A percentile compares a stretch with the other conserved stretches of the same genome.
phyloP scores from a whole-genome alignment of 92 coral and sea anemone genomes.

The Bergia sp. region DNA sequence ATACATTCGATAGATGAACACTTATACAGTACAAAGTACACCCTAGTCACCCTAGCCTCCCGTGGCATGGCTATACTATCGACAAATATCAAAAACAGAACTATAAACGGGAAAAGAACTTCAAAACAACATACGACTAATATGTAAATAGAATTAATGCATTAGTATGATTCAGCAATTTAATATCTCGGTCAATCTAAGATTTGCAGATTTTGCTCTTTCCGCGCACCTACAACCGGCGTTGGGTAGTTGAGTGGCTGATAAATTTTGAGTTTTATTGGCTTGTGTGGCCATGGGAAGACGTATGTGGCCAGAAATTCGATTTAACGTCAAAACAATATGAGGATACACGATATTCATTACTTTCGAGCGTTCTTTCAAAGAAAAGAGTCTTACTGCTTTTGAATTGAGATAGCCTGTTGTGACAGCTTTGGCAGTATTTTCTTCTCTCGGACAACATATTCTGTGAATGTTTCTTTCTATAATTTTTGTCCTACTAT shows the following conservation, averaged over 20 bases:
- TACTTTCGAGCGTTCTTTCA: too few species aligned
- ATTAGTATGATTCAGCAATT: neutral
- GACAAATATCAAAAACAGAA: neutral
- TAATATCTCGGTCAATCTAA: neutral
- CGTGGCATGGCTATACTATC: neutral
- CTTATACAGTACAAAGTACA: neutral
- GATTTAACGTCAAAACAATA: neutral
- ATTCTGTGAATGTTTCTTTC: too few species aligned
- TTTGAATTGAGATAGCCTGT: too few species aligned
- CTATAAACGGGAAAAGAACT: neutral
- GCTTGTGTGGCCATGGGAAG: neutral
- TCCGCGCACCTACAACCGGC: neutral
- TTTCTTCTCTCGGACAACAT: too few species aligned
- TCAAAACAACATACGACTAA: neutral
- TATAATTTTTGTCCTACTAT: too few species aligned
- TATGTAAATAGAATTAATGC: neutral
- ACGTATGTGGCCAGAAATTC: neutral
- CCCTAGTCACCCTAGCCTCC: neutral
- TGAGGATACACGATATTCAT: too few species aligned
- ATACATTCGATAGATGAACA: too few species aligned
- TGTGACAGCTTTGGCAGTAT: too few species aligned
- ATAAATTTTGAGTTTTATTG: neutral
- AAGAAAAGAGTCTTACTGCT: too few species aligned
- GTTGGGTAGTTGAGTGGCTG: neutral
- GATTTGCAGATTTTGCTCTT: neutral